Evolutionary conservation across 2,797 vertebrate species (phyloP).

Genomic region (Salarias fasciatus): DNA sequence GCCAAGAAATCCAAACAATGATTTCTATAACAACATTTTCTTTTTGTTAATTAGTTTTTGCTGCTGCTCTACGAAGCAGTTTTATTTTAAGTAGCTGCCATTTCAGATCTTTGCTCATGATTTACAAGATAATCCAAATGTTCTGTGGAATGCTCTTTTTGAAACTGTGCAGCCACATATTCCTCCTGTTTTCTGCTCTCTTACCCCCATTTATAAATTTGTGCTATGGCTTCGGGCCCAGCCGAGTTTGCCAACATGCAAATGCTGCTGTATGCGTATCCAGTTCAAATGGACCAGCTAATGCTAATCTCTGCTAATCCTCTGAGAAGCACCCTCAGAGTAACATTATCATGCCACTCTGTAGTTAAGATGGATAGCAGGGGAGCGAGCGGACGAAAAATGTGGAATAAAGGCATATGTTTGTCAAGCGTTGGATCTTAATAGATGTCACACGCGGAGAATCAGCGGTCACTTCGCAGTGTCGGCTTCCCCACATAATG

Average conservation of each 20-base stretch:
- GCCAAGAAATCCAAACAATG: neutral
- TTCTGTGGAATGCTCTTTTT: neutral
- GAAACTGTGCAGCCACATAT: neutral
- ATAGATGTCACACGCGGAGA: conserved; percentile 35
- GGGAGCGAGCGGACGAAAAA: conserved; percentile 28
- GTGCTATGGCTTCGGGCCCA: conserved; percentile 25
- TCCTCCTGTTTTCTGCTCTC: neutral
- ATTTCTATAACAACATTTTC: no score
- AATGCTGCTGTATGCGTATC: conserved; percentile 64
- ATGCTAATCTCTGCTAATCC: conserved; percentile 81
- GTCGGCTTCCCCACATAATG: neutral
- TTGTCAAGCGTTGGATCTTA: conserved; percentile 52
- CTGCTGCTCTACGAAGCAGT: no score
- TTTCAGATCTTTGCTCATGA: neutral
- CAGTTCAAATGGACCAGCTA: conserved; percentile 75
- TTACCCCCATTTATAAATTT: conserved; percentile 31
- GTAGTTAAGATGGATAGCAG: conserved; percentile 41
- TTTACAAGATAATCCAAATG: neutral
- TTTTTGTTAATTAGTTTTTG: no score
- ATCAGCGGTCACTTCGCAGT: conserved; percentile 41
- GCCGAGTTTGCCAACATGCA: conserved; percentile 46
- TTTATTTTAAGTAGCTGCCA: no score
- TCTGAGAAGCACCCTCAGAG: conserved; percentile 59
- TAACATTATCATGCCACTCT: conserved; percentile 59
- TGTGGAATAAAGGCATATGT: conserved; percentile 45